These are phyloP conservation scores for Pseudorhiza aurosa DNA, from an alignment of 30 jellyfish, hydroid and myxozoan species.

Conservation along the genomic window DNA sequence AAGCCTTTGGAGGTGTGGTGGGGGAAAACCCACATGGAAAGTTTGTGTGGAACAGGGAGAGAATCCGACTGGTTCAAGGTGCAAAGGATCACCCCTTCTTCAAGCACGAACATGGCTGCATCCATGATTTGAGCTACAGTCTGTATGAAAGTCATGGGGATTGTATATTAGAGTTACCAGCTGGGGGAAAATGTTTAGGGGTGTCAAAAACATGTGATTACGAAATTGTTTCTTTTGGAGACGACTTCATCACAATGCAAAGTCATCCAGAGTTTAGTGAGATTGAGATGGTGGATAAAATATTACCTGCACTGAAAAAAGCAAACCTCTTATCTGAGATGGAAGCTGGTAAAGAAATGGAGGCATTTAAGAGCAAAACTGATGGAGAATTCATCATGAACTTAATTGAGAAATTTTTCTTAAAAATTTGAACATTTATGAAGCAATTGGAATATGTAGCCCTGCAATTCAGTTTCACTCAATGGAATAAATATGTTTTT, in stretches of 20 bases:
- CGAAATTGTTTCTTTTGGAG: constrained; percentile 73
- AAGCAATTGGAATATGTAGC: background rate
- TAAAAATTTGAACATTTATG: background rate
- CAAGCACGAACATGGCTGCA: background rate
- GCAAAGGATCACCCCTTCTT: constrained; percentile 46
- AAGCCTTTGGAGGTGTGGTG: constrained; percentile 91
- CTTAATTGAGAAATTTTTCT: constrained; percentile 17
- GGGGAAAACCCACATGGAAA: constrained; percentile 54
- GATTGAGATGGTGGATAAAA: constrained; percentile 38
- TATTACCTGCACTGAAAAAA: constrained; percentile 55
- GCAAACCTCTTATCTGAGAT: constrained; percentile 13
- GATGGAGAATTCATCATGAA: constrained; percentile 35
- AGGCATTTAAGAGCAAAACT: constrained; percentile 5
- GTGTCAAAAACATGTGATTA: constrained; percentile 58
- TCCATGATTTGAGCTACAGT: background rate
- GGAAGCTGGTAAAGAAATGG: constrained; percentile 37
- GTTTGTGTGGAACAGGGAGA: constrained; percentile 71
- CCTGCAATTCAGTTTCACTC: background rate
- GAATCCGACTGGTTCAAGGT: constrained; percentile 22
- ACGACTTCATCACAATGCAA: constrained; percentile 60
- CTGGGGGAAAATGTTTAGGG: constrained; percentile 53
- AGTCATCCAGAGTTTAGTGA: constrained; percentile 81
- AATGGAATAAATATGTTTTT: no score
- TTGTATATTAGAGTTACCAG: constrained; percentile 43
- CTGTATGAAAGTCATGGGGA: constrained; percentile 85